Evolutionary conservation across 2,888 invertebrate genomes (phyloP).

Genomic region (Steinernema hermaphroditum): DNA sequence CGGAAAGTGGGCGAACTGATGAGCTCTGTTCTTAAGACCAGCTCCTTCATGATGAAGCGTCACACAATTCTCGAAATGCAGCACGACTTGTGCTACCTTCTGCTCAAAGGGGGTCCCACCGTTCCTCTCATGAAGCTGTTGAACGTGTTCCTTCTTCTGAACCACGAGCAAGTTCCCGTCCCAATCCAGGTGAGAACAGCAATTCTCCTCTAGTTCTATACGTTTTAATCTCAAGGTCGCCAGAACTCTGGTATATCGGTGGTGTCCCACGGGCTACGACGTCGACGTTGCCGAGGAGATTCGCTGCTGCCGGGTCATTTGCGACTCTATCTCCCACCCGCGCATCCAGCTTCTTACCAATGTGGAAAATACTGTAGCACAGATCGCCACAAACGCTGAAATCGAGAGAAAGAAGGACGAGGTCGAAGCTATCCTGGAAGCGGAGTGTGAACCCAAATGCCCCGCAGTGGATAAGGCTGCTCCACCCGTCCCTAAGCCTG

Average conservation of each 20-base stretch:
- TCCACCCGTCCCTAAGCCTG: background rate
- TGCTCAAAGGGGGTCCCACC: background rate
- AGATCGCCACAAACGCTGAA: constrained; percentile 20
- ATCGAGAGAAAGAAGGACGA: constrained; percentile 26
- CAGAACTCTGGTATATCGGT: constrained; percentile 27
- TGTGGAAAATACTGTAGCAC: background rate
- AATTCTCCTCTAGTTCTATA: background rate
- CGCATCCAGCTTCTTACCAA: background rate
- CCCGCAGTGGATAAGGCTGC: background rate
- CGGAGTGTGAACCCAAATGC: constrained; percentile 4
- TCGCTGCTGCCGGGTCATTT: background rate
- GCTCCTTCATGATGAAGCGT: constrained; percentile 6
- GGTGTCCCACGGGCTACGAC: background rate
- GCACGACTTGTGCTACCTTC: background rate
- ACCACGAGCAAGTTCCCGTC: constrained; percentile 45
- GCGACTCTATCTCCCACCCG: constrained; percentile 1
- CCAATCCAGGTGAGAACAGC: constrained; percentile 45
- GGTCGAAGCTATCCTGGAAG: background rate
- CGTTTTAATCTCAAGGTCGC: constrained; percentile 34
- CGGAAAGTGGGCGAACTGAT: background rate
- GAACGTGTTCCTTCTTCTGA: constrained; percentile 42
- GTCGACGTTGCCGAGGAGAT: background rate
- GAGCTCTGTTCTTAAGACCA: background rate
- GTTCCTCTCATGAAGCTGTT: constrained; percentile 43
- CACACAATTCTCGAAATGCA: constrained; percentile 2